Percentiles rank a stretch among this genome's conserved stretches.
phyloP scores from a whole-genome alignment of 1,140 invertebrate species.

The Anthonomus grandis region DNA sequence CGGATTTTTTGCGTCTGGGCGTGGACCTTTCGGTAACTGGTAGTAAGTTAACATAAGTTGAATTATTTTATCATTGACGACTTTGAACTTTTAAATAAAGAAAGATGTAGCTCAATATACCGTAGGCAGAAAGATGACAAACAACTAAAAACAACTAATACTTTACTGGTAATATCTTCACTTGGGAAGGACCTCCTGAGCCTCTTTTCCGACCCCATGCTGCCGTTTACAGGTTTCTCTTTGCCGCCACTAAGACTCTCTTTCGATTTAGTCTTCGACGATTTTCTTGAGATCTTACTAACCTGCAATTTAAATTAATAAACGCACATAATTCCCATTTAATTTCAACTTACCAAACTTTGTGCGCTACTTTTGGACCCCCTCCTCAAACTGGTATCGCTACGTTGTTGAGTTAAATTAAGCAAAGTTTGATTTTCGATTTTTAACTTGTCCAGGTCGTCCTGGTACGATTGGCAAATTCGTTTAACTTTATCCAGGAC shows the following conservation, averaged over 20 bases:
- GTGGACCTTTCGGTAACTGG: too few species aligned
- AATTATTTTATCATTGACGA: not conserved
- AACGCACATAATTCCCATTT: too few species aligned
- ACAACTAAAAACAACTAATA: too few species aligned
- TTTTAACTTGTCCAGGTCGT: conserved; percentile 19
- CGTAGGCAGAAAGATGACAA: too few species aligned
- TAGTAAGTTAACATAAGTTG: too few species aligned
- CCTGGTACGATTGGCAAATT: conserved; percentile 25
- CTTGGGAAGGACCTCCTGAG: too few species aligned
- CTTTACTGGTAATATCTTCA: too few species aligned
- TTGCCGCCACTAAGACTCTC: conserved; percentile 16
- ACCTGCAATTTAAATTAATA: conserved; percentile 11
- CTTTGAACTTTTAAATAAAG: not conserved
- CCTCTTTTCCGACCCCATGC: conserved; percentile 7
- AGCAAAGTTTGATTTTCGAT: conserved; percentile 14
- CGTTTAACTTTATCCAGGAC: conserved; percentile 33
- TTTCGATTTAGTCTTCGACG: conserved; percentile 10
- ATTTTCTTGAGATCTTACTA: conserved; percentile 16
- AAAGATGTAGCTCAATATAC: not conserved
- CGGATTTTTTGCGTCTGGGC: conserved; percentile 11
- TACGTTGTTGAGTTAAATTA: conserved; percentile 8
- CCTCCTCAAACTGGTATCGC: conserved; percentile 11
- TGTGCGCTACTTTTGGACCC: conserved; percentile 2
- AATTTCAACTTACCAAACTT: conserved; percentile 15
- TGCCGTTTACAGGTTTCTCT: conserved; percentile 1